Evolutionary conservation across 2,888 invertebrate genomes (phyloP), one percentile per base, ranked within the genome.

Genomic region (Apoderus coryli): DNA sequence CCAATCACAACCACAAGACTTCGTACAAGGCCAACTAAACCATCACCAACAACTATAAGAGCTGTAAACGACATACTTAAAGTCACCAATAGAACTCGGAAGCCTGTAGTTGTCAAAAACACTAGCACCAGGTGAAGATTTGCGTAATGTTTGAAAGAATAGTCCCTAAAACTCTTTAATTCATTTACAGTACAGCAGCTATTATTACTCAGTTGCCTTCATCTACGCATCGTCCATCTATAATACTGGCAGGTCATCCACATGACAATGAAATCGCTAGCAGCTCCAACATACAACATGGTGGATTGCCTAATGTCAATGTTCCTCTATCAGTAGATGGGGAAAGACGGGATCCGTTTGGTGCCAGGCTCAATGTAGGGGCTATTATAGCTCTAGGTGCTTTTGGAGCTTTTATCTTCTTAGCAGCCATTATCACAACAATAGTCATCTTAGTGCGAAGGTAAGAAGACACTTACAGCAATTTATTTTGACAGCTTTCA

Each of bases 361-460:
- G 72, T 13, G 80, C 82, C 2, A 73, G 77, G 41, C 62, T 88
- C 12, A 86, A 85, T 57, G 62, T 85, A 33, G 85, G 85, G 31
- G 85, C 86, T 4, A 80, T 89, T 41, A 85, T 89, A 34, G 86
- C 88, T 1, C 62, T 90, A 10, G 86, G 82, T 2, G 84, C 85
- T 5, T 88, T 89, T 53, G 89, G 86, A n/a, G 85, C 79, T 5
- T 78, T 90, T 45, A 82, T 89, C 4, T 82, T 90, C 54, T 64
- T 90, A 27, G 80, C 88, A 6, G 88, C 86, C 14, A 77, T 89
- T 39, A 77, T 88, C 42, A 86, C 88, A 2, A 85, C 88, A 4
- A 76, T 88, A 40, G 79, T 90, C 35, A 81, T 89, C 35, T 65
- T 90, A 42, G 76, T 89, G 30, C 66, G 81, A 61, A 86, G 88